Conservation (phyloP, 2,888 invertebrate genomes). For the Pheosia gnoma region DNA sequence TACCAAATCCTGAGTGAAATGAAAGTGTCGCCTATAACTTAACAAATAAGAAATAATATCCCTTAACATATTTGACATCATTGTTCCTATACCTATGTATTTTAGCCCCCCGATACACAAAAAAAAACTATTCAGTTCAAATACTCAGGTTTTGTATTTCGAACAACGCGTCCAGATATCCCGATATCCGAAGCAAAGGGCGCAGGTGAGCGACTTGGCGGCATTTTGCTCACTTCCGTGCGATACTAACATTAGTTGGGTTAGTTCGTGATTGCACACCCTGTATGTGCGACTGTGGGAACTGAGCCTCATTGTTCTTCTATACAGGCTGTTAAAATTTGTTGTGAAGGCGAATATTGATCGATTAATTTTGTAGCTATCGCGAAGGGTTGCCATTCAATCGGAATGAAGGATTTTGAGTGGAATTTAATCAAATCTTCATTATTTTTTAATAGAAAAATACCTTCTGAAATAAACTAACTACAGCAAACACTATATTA, state of each 20-base stretch:
- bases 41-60: too few relatives aligned
- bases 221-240: constrained; percentile 78
- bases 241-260: constrained; percentile 64
- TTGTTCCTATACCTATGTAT: too few relatives aligned
- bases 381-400: too few relatives aligned
- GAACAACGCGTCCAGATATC: constrained; percentile 54
- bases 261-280: constrained; percentile 79
- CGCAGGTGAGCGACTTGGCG: constrained; percentile 73
- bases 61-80: too few relatives aligned
- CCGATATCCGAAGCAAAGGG: constrained; percentile 70
- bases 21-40: too few relatives aligned
- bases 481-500: too few relatives aligned
- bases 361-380: too few relatives aligned
- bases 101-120: background rate
- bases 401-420: too few relatives aligned
- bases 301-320: constrained; percentile 64
- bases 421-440: too few relatives aligned
- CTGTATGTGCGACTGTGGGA: constrained; percentile 81
- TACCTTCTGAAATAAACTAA: too few relatives aligned
- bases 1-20: too few relatives aligned
- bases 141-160: constrained; percentile 39
- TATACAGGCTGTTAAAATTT: constrained; percentile 58
- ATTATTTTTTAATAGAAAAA: too few relatives aligned
- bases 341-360: background rate
- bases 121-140: constrained; percentile 13